Conservation (phyloP, 2,113 vertebrate genomes). For the Eclectus roratus region DNA sequence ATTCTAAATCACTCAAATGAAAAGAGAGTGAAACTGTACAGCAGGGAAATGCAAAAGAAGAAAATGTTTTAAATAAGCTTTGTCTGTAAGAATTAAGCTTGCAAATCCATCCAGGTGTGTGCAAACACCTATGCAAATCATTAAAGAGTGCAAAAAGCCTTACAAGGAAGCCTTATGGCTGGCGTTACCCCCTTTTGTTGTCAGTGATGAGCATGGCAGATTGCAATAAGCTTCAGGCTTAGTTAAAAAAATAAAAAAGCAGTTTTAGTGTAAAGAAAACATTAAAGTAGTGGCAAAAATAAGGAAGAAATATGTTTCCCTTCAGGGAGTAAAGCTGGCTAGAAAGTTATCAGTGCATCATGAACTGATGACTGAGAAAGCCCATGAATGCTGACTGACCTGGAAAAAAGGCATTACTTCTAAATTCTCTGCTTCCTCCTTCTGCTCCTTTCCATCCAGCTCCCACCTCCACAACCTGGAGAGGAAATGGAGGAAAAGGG, state of each 20-base stretch:
- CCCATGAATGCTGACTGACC: background rate
- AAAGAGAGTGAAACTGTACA: background rate
- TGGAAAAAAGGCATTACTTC: background rate
- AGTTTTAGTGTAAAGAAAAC: background rate
- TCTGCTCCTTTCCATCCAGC: background rate
- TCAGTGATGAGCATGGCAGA: background rate
- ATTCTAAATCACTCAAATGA: background rate
- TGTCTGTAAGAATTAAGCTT: background rate
- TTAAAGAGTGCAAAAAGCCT: background rate
- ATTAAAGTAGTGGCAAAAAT: background rate
- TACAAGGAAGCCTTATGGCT: background rate
- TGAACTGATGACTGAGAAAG: background rate
- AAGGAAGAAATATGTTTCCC: background rate
- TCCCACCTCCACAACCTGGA: background rate
- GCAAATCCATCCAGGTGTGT: background rate
- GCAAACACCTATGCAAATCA: background rate
- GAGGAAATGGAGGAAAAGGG: background rate
- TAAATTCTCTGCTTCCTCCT: background rate
- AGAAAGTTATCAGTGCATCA: background rate
- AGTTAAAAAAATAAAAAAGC: background rate
- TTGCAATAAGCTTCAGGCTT: background rate
- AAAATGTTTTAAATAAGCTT: background rate
- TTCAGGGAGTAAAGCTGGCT: background rate
- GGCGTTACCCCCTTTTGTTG: background rate
- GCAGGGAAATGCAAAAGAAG: background rate